Percentiles rank a stretch among this genome's conserved stretches.
These are phyloP conservation scores for Ochlodes sylvanus DNA, from an alignment of 2,888 invertebrate genomes.

Conservation along the genomic window DNA sequence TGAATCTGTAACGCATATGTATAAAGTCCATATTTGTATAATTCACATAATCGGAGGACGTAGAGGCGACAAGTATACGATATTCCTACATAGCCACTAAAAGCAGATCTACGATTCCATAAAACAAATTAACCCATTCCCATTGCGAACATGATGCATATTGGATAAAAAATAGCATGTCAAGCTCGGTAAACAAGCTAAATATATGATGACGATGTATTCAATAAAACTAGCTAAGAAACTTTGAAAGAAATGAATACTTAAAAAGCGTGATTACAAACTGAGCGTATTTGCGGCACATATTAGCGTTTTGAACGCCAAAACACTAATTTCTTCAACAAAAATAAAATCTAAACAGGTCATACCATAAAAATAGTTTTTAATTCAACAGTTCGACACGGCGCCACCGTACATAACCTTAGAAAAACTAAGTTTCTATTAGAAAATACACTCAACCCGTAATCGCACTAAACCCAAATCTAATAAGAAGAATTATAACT, in stretches of 20 bases:
- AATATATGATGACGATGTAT: slow-evolving; percentile 17
- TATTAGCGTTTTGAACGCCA: no score
- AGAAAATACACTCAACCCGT: neutral
- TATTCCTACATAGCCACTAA: neutral
- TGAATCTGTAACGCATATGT: neutral
- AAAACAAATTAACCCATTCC: slow-evolving; percentile 6
- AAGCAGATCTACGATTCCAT: neutral
- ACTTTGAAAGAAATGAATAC: neutral
- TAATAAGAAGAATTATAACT: neutral
- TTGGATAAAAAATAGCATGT: neutral
- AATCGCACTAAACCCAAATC: neutral
- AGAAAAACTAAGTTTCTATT: no score
- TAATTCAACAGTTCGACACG: no score
- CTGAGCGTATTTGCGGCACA: no score
- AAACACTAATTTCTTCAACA: no score
- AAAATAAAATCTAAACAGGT: no score
- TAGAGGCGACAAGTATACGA: neutral
- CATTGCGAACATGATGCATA: slow-evolving; percentile 9
- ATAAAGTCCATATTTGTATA: neutral
- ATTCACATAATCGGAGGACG: neutral
- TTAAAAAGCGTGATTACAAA: neutral
- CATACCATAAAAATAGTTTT: no score
- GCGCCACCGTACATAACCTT: no score
- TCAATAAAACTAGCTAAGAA: neutral
- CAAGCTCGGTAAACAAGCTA: slow-evolving; percentile 27